A percentile compares a stretch with the other conserved stretches of the same genome.
Evolutionary conservation across 53 echinoderm and acorn worm species (phyloP).

Genomic region (Henricia sp.): DNA sequence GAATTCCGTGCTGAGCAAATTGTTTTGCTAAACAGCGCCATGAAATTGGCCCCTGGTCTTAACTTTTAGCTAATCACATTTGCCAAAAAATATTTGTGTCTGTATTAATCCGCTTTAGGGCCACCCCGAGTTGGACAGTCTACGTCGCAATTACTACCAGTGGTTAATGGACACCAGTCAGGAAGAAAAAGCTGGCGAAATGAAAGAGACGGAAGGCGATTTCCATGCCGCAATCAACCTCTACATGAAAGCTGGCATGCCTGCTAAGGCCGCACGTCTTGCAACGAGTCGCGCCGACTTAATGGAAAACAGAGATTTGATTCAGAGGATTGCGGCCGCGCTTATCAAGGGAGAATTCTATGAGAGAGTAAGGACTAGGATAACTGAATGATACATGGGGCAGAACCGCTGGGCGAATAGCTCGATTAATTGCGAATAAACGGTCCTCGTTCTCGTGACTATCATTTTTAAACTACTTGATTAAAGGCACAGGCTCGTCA

Average conservation of each 20-base stretch:
- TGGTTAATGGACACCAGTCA: slow-evolving; percentile 99
- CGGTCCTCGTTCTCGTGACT: no score
- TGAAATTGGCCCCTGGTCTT: no score
- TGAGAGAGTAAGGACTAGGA: slow-evolving; percentile 69
- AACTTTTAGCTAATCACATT: no score
- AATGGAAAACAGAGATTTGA: slow-evolving; percentile 87
- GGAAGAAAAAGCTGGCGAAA: slow-evolving; percentile 97
- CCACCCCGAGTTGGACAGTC: slow-evolving; percentile 90
- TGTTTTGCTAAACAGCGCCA: no score
- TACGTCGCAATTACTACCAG: slow-evolving; percentile 98
- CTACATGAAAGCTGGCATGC: slow-evolving; percentile 99
- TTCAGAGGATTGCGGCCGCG: slow-evolving; percentile 92
- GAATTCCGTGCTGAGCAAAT: no score
- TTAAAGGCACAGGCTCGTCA: no score
- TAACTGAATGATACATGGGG: no score
- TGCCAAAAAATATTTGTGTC: no score
- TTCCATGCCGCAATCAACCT: slow-evolving; percentile 95
- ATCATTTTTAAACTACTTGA: no score
- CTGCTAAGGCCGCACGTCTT: slow-evolving; percentile 84
- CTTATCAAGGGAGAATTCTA: slow-evolving; percentile 98
- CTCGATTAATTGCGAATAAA: no score
- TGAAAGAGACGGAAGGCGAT: slow-evolving; percentile 97
- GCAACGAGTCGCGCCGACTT: slow-evolving; percentile 91
- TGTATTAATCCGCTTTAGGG: slow-evolving; percentile 54
- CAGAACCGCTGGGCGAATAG: no score